Evolutionary conservation across 2,113 vertebrate species (phyloP).

Genomic region (Coptodon rendalli): DNA sequence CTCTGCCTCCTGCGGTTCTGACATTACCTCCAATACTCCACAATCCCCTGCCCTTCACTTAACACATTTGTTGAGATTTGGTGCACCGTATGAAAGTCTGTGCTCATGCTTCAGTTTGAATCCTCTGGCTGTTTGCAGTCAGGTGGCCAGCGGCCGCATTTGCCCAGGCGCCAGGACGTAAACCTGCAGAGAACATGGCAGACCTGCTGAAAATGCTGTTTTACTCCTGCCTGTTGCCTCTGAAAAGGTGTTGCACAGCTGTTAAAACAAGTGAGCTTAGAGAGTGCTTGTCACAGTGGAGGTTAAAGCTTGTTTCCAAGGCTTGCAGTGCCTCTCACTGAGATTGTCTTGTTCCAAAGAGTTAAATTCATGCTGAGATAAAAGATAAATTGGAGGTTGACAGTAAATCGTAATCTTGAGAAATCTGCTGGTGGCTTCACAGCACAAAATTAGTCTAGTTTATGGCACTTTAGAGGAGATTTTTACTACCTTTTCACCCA

Average conservation of each 20-base stretch:
- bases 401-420: background rate
- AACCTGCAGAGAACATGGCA: background rate
- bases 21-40: background rate
- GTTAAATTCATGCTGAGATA: background rate
- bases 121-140: background rate
- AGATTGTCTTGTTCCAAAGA: background rate
- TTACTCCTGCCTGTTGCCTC: background rate
- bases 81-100: background rate
- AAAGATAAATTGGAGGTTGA: background rate
- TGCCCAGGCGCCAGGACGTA: background rate
- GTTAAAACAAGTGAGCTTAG: background rate
- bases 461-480: background rate
- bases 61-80: background rate
- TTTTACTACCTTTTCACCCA: background rate
- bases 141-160: background rate
- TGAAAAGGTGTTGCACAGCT: background rate
- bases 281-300: background rate
- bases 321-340: background rate
- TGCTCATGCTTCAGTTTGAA: background rate
- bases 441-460: background rate
- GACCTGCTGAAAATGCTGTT: background rate
- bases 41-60: background rate
- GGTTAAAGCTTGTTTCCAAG: background rate
- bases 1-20: conserved; percentile 27
- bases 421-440: background rate